Conservation (phyloP, 2,888 invertebrate genomes). For the Cabera pusaria region DNA sequence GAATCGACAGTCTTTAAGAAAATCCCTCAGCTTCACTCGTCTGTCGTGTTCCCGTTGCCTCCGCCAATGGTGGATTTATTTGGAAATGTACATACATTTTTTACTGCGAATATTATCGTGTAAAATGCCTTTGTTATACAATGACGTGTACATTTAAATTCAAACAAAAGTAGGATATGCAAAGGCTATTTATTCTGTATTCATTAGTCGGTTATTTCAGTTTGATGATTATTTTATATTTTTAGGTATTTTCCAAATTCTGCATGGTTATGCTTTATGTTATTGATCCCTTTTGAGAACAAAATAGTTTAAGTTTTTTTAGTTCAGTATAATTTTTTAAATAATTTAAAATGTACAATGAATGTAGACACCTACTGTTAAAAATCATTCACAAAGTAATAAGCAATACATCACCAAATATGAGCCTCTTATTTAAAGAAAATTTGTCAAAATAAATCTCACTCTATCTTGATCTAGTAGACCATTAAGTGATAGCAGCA, state of each 20-base stretch:
- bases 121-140: conserved; percentile 9
- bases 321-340: too few relatives aligned
- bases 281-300: too few relatives aligned
- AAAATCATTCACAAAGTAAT: too few relatives aligned
- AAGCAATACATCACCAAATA: neutral
- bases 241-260: neutral
- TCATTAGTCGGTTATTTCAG: too few relatives aligned
- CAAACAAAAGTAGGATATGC: too few relatives aligned
- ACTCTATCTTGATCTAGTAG: conserved; percentile 15
- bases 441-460: conserved; percentile 11
- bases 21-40: conserved; percentile 58
- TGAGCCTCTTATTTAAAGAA: conserved; percentile 3
- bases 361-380: too few relatives aligned
- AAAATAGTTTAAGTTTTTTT: too few relatives aligned
- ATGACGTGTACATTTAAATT: neutral
- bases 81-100: conserved; percentile 22
- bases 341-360: too few relatives aligned
- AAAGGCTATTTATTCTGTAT: too few relatives aligned
- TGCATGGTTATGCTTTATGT: too few relatives aligned
- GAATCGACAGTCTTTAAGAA: conserved; percentile 64
- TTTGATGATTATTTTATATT: neutral
- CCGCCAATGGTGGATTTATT: conserved; percentile 28
- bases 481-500: conserved; percentile 29
- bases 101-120: conserved; percentile 5
- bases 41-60: conserved; percentile 40